Evolutionary conservation across 2,888 invertebrate genomes (phyloP).

Genomic region (Argyra leucocephala): DNA sequence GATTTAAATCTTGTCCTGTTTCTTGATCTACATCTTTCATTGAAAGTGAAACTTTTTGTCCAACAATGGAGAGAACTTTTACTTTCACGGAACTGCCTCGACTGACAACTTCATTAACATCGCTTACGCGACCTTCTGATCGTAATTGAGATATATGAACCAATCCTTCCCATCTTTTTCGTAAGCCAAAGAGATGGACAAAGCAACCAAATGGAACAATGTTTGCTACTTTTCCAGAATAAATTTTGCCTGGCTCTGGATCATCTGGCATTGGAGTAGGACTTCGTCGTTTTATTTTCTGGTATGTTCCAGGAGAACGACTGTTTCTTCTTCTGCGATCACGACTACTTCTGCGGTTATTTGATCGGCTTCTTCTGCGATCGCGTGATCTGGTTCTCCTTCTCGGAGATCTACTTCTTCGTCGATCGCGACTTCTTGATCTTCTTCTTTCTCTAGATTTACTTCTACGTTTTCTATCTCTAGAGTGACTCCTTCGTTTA

Average conservation of each 20-base stretch:
- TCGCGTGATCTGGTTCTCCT: constrained; percentile 26
- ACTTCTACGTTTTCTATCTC: constrained; percentile 26
- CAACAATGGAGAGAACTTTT: constrained; percentile 86
- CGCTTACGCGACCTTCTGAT: constrained; percentile 85
- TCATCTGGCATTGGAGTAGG: constrained; percentile 52
- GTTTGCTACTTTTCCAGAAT: constrained; percentile 86
- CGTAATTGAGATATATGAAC: constrained; percentile 94
- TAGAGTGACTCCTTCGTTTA: constrained; percentile 27
- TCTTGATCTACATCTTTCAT: constrained; percentile 98
- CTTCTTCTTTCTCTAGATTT: constrained; percentile 20
- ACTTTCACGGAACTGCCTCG: constrained; percentile 83
- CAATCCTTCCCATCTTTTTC: constrained; percentile 85
- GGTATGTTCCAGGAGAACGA: constrained; percentile 26
- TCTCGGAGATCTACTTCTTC: constrained; percentile 31
- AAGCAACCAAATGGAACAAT: constrained; percentile 98
- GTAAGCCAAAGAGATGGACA: constrained; percentile 85
- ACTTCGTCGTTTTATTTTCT: constrained; percentile 34
- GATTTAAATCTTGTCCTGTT: constrained; percentile 90
- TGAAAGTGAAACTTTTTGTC: constrained; percentile 87
- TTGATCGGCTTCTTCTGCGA: constrained; percentile 30
- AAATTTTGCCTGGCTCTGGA: constrained; percentile 76
- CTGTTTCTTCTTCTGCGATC: constrained; percentile 43
- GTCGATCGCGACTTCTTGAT: constrained; percentile 24
- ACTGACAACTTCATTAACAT: constrained; percentile 86
- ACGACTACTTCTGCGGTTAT: constrained; percentile 23